phyloP scores from a whole-genome alignment of 2,797 vertebrate species.

The Argya squamiceps region DNA sequence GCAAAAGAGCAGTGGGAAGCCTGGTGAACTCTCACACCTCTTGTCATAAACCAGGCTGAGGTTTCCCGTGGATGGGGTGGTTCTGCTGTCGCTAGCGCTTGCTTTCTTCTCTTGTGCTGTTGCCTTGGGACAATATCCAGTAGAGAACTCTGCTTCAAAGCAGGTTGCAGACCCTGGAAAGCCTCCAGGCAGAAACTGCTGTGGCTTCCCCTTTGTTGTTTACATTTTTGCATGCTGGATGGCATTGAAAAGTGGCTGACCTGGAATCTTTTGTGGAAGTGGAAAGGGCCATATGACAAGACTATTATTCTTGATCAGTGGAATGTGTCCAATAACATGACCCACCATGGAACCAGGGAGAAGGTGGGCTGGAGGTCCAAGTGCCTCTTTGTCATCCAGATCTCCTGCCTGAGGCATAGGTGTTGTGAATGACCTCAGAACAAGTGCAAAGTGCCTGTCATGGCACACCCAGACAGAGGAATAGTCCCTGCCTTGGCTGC shows the following conservation, averaged over 20 bases:
- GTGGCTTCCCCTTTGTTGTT: background rate
- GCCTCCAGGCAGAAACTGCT: background rate
- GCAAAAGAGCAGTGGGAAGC: background rate
- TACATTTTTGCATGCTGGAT: background rate
- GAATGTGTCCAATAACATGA: background rate
- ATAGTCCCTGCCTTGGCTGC: background rate
- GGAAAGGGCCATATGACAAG: fast-evolving
- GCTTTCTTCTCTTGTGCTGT: background rate
- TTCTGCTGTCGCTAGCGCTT: background rate
- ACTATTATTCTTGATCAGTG: background rate
- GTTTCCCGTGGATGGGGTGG: background rate
- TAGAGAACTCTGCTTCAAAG: background rate
- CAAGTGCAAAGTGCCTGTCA: fast-evolving
- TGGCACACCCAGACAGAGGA: fast-evolving
- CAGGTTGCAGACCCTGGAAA: background rate
- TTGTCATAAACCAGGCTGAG: background rate
- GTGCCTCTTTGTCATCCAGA: background rate
- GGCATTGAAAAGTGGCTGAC: background rate
- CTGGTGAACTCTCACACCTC: fast-evolving
- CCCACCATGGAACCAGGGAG: background rate
- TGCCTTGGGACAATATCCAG: background rate
- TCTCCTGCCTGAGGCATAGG: background rate
- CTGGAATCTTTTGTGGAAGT: background rate
- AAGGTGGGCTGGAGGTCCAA: background rate
- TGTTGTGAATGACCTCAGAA: fast-evolving